A percentile compares a stretch with the other conserved stretches of the same genome.
Evolutionary conservation across 2,888 invertebrate species (phyloP).

Genomic region (Tiliacea aurago): DNA sequence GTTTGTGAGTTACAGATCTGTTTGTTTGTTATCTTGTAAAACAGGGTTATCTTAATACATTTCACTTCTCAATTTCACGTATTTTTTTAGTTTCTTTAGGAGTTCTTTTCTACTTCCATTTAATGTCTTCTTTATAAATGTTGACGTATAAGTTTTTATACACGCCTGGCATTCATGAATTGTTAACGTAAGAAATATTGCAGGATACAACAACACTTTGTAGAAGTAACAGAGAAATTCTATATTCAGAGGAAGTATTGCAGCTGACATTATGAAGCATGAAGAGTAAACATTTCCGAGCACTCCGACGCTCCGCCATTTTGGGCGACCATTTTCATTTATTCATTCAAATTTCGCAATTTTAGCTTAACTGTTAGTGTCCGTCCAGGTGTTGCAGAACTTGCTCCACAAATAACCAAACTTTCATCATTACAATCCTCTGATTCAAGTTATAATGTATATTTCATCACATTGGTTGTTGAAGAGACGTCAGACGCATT

Average conservation of each 20-base stretch:
- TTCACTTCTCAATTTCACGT: not conserved
- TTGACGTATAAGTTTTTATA: not conserved
- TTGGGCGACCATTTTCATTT: conserved; percentile 47
- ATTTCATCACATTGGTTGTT: conserved; percentile 49
- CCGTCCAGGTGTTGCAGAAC: conserved; percentile 56
- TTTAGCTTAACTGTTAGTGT: conserved; percentile 52
- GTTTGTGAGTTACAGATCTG: not conserved
- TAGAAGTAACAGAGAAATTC: conserved; percentile 9
- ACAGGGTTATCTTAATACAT: conserved; percentile 1
- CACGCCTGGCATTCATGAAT: conserved; percentile 4
- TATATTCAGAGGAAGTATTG: conserved; percentile 27
- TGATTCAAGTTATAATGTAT: conserved; percentile 55
- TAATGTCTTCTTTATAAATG: not conserved
- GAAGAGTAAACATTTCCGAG: conserved; percentile 35
- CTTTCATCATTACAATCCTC: conserved; percentile 52
- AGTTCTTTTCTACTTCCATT: not conserved
- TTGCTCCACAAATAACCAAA: conserved; percentile 57
- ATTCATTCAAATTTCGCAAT: conserved; percentile 56
- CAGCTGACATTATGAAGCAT: conserved; percentile 40
- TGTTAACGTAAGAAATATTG: not conserved
- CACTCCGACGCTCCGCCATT: conserved; percentile 17
- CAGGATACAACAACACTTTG: not conserved
- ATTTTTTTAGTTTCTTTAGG: not conserved
- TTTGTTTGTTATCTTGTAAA: conserved; percentile 14
- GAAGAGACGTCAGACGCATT: conserved; percentile 1